Percentiles rank a stretch among this genome's conserved stretches.
Conservation (phyloP, 2,888 invertebrate genomes). For the Cryptocheilus praepositus region DNA sequence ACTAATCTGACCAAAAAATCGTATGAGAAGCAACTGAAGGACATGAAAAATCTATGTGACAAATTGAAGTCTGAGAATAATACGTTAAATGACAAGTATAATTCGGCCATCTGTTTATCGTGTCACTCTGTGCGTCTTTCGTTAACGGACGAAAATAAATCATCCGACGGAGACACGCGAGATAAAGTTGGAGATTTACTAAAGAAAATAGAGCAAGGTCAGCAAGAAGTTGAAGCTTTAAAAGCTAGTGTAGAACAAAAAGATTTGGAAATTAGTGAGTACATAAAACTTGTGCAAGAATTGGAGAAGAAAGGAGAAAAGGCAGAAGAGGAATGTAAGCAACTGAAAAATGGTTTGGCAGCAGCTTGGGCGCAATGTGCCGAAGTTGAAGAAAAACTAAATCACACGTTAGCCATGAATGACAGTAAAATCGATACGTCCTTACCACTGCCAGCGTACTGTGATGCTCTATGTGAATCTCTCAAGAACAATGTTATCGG, state of each 20-base stretch:
- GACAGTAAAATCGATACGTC: conserved; percentile 55
- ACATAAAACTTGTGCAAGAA: conserved; percentile 49
- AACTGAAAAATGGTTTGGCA: conserved; percentile 64
- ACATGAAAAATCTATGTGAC: conserved; percentile 68
- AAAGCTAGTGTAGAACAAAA: conserved; percentile 48
- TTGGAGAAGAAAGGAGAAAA: conserved; percentile 52
- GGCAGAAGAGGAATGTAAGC: conserved; percentile 60
- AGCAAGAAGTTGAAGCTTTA: conserved; percentile 54
- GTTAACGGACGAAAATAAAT: not conserved
- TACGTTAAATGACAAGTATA: conserved; percentile 33
- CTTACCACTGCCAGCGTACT: conserved; percentile 19
- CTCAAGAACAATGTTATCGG: conserved; percentile 7
- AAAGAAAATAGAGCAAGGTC: conserved; percentile 38
- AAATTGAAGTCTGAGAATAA: conserved; percentile 59
- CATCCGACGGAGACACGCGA: conserved; percentile 5
- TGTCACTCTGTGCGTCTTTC: not conserved
- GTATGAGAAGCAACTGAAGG: conserved; percentile 71
- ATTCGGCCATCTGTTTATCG: not conserved
- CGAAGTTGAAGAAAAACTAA: conserved; percentile 64
- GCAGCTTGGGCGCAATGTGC: conserved; percentile 70
- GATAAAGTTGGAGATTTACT: conserved; percentile 19
- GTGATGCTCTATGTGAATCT: conserved; percentile 16
- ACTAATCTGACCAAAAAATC: conserved; percentile 64
- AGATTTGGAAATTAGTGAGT: conserved; percentile 54
- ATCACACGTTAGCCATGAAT: conserved; percentile 56